Conservation (phyloP, 2,797 vertebrate genomes). For the Muraenolepis orangiensis region DNA sequence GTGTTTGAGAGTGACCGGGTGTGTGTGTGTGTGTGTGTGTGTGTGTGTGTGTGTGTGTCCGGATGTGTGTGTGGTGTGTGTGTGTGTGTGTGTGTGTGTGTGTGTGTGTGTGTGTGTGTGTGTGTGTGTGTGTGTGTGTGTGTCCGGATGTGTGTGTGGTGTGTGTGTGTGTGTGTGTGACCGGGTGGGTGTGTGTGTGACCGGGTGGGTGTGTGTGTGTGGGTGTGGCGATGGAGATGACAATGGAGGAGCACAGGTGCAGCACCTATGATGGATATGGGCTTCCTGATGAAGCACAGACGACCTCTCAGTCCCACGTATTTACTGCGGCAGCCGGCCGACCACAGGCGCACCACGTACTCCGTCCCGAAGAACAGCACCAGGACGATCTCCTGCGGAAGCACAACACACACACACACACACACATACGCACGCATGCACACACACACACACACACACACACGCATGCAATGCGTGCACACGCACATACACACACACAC, state of each 20-base stretch:
- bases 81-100: not conserved
- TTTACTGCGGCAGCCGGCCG: conserved; percentile 89
- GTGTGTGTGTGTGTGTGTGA: not conserved
- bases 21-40: not conserved
- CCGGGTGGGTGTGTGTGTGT: not conserved
- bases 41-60: not conserved
- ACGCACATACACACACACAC: not conserved
- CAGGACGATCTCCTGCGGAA: conserved; percentile 84
- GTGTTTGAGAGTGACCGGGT: not conserved
- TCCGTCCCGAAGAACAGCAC: conserved; percentile 90
- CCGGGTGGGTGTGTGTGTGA: not conserved
- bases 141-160: not conserved
- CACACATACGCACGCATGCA: not conserved
- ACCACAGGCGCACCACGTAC: conserved; percentile 86
- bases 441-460: not conserved
- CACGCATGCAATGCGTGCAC: no score
- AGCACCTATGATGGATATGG: conserved; percentile 90
- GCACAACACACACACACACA: conserved; percentile 47
- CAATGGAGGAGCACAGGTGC: conserved; percentile 50
- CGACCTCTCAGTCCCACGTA: conserved; percentile 85
- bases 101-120: not conserved
- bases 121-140: not conserved
- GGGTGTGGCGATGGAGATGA: not conserved
- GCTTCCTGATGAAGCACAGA: conserved; percentile 87
- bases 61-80: no score